Base-by-base conservation (phyloP, 2,797 vertebrate genomes). In the Centroberyx gerrardi region DNA sequence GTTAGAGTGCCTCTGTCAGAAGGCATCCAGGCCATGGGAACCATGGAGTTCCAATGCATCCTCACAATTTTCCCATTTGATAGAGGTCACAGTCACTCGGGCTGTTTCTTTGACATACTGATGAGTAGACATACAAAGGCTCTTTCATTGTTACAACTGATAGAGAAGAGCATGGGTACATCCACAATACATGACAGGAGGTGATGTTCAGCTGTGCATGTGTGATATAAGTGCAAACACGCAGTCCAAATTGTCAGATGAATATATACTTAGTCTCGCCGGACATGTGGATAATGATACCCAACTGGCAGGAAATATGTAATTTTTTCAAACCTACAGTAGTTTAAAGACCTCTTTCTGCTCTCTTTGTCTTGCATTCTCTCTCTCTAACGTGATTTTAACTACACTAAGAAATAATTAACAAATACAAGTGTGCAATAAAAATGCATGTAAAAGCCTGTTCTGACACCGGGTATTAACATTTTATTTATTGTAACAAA, bases 1-100 rank as follows among this genome's bases (percentile, higher is more conserved):
- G 78, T 88, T 83, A 81, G 86, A 90, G 84, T 67, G 88, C 83
- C 80, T 88, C 88, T 89, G 90, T 93, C 80, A 70, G 78, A 83
- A 87, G 63, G 83, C 29, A 66, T 73, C 75, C 76, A 68, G 88
- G 75, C 91, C 92, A 92, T 92, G 93, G 90, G 91, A 93, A 93
- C 90, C 87, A 81, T 85, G 76, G 87, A 85, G 69, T 84, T 90
- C 89, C 83, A 80, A 83, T 82, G 81, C 82, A 89, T 89, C 79
- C 76, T 83, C 82, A 82, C 88, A 83, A 87, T 92, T 91, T 89
- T 86, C 87, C 83, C 87, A 88, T 92, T 92, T 91, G 85, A 90
- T 87, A 83, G 86, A 90, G 89, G 88, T 91, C 90, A 92, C 87
- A 88, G 88, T 89, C 82, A 68, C 87, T 82, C 68, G 22, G 84